These are phyloP conservation scores for Adelognathus sp. DNA, from an alignment of 2,888 invertebrate species.

Conservation along the genomic window DNA sequence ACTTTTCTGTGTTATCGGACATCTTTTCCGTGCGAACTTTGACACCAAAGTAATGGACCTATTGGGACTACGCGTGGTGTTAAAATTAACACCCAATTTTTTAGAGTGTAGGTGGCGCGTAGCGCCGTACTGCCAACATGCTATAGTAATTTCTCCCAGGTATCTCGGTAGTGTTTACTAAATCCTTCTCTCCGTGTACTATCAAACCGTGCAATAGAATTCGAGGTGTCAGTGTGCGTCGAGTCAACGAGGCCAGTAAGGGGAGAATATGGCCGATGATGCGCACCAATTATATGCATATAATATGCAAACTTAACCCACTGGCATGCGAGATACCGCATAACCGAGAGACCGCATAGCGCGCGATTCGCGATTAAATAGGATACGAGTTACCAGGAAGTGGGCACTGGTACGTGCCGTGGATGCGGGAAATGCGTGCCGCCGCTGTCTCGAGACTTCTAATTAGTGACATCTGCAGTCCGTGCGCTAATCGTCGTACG, in stretches of 20 bases:
- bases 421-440: constrained; percentile 50
- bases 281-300: background rate
- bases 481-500: constrained; percentile 54
- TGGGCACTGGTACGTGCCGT: constrained; percentile 16
- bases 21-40: too few species aligned
- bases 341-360: constrained; percentile 21
- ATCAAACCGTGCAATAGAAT: too few species aligned
- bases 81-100: too few species aligned
- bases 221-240: too few species aligned
- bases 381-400: constrained; percentile 44
- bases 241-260: background rate
- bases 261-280: background rate
- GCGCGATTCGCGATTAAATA: constrained; percentile 44
- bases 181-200: too few species aligned
- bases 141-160: too few species aligned
- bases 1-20: too few species aligned
- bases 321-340: constrained; percentile 12
- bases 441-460: constrained; percentile 46
- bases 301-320: background rate
- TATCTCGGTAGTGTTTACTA: too few species aligned
- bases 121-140: too few species aligned
- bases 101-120: too few species aligned
- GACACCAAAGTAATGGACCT: too few species aligned
- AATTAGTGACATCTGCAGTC: constrained; percentile 58
- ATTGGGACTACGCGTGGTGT: too few species aligned